Base-by-base conservation (phyloP, 2,888 invertebrate genomes). In the Philopedon plagiatum region DNA sequence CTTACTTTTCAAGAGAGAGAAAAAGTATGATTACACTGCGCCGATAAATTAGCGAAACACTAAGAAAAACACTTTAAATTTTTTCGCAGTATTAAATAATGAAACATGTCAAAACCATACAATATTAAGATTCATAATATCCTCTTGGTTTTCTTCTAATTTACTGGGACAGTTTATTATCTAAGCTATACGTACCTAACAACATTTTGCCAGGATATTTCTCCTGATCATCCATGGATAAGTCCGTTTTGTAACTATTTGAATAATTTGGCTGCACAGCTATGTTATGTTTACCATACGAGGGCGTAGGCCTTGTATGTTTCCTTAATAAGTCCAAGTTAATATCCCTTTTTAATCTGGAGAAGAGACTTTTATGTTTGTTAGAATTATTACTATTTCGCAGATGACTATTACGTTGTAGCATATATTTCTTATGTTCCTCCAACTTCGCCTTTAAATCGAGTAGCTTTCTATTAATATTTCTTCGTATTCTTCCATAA, bases 261-360 rank as follows among this genome's bases (percentile, higher is more conserved):
- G 23, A 39, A n/a, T n/a, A n/a, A 39, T 57, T 57, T 37, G 57
- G 57, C n/a, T 57, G 57, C 7, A 57, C 37, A 0, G 18, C 39
- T 5, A 39, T 5, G 19, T 54, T 26, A 1, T 18, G 11, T 23
- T 37, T 37, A n/a, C 37, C n/a, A 5, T 29, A 1, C 7, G 15
- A 18, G 1, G 2, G 2, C 15, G 0, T 37, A 8, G 37, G 37
- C 0, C 51, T 13, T 7, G 44, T 37, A 73, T 80, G 81, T 56
- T 75, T 64, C 26, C 81, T 80, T 9, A 84, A 71, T 54, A 83
- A 56, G 13, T 81, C 80, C 79, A 83, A 79, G 65, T 80, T 81
- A n/a, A 80, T 79, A 44, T 78, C 76, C 29, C 79, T 69, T 41
- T 77, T 76, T 8, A 11, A 15, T 26, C 51, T 29, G 26, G 51